phyloP scores from a whole-genome alignment of 1,140 invertebrate species.

The Apolygus lucorum region DNA sequence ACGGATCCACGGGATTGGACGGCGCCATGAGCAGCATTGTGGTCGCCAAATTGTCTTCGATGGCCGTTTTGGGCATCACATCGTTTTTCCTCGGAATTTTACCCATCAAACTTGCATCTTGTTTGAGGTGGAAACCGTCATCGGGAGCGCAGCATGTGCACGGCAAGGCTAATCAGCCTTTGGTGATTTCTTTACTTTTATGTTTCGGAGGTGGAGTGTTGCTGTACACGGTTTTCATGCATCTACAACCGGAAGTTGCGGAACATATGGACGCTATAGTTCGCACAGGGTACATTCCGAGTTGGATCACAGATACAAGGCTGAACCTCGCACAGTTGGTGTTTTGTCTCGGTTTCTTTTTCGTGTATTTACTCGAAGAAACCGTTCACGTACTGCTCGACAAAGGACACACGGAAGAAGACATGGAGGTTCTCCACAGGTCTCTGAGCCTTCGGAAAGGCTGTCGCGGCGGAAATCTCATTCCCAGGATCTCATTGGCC shows the following conservation, averaged over 20 bases:
- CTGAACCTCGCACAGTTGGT: constrained; percentile 54
- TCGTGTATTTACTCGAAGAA: constrained; percentile 64
- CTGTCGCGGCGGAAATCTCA: constrained; percentile 32
- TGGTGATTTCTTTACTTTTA: constrained; percentile 51
- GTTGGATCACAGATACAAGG: constrained; percentile 27
- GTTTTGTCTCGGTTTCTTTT: constrained; percentile 60
- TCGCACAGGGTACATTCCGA: constrained; percentile 37
- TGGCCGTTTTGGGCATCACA: constrained; percentile 54
- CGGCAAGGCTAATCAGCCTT: constrained; percentile 39
- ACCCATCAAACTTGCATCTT: constrained; percentile 47
- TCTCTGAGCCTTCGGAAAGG: constrained; percentile 46
- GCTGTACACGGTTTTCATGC: constrained; percentile 64
- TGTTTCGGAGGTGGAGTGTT: constrained; percentile 76
- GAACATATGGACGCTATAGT: constrained; percentile 43
- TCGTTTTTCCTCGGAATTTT: constrained; percentile 59
- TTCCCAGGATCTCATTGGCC: constrained; percentile 31
- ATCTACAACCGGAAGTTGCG: constrained; percentile 66
- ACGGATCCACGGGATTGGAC: not conserved
- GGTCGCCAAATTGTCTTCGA: constrained; percentile 57
- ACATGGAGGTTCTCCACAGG: constrained; percentile 45
- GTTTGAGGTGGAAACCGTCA: constrained; percentile 35
- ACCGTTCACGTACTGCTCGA: constrained; percentile 52
- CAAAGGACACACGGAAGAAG: constrained; percentile 37
- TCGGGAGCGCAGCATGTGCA: constrained; percentile 20
- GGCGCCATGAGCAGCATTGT: constrained; percentile 31